Evolutionary conservation across 2,113 vertebrate genomes (phyloP).

Genomic region (Anguilla japonica): DNA sequence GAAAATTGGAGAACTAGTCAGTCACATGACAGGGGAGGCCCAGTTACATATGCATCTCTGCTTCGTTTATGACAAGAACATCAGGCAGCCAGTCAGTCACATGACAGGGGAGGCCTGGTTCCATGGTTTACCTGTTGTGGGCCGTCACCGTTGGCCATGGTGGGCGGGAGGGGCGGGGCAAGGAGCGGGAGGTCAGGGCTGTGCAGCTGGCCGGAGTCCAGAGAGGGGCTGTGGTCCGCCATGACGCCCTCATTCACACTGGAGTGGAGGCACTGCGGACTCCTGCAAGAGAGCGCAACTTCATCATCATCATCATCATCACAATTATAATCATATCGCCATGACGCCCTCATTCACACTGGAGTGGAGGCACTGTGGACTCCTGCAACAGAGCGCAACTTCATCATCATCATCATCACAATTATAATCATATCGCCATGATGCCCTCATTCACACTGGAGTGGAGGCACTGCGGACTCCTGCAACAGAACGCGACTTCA

Average conservation of each 20-base stretch:
- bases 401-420: background rate
- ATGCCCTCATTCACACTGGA: constrained; percentile 78
- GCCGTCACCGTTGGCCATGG: constrained; percentile 92
- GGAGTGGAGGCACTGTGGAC: constrained; percentile 59
- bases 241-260: constrained; percentile 87
- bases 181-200: constrained; percentile 89
- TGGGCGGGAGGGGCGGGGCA: constrained; percentile 74
- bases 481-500: background rate
- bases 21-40: too few relatives aligned
- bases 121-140: constrained; percentile 86
- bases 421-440: background rate
- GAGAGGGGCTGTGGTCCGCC: constrained; percentile 91
- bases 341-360: constrained; percentile 77
- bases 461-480: constrained; percentile 58
- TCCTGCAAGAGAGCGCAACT: constrained; percentile 13
- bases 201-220: constrained; percentile 89
- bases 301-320: background rate
- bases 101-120: background rate
- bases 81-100: too few relatives aligned
- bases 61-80: too few relatives aligned
- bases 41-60: too few relatives aligned
- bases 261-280: constrained; percentile 59
- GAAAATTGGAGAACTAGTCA: too few relatives aligned
- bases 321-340: background rate
- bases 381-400: constrained; percentile 13